Evolutionary conservation across 2,888 invertebrate genomes (phyloP), one percentile per base, ranked within the genome.

Genomic region (Tachina lurida): DNA sequence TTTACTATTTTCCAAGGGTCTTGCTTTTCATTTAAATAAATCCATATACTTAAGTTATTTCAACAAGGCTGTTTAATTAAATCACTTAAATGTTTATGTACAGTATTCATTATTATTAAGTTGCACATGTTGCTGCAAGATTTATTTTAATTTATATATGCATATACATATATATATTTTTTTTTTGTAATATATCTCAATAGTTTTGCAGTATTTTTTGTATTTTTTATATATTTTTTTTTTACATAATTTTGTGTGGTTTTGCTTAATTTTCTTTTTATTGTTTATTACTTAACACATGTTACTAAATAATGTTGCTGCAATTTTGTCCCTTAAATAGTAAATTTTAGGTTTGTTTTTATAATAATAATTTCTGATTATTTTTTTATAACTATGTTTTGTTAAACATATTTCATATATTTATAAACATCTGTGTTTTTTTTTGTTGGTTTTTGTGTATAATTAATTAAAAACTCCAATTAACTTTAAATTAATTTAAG

Each of bases 401-500:
- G 58, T 67, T 78, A 80, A 68, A 76, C 41, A 76, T 76, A 77
- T 77, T 75, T 77, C 74, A 54, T 79, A 54, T 82, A 74, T 56
- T 22, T 58, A 63, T 76, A 63, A 60, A 17, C 60, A 67, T 67
- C 67, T 39, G 71, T 73, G n/a, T n/a, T n/a, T n/a, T 60, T 52
- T 65, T 83, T 62, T 22, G 10, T 47, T 67, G 49, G n/a, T n/a
- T 68, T 75, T 60, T 54, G 17, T 22, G 17, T 71, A 22, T 54
- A 47, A 56, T 41, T 73, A 80, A 86, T 41, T 73, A 80, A 86
- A 87, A 86, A 78, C n/a, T 76, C 56, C 65, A 73, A 68, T 70
- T 73, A 70, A 74, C 43, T 63, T 47, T 71, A 47, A 78, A 75
- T 56, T 71, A 71, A 56, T 60, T 68, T 43, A 70, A 77, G 43